Conservation (phyloP, 2,113 vertebrate genomes). For the Alosa alosa region DNA sequence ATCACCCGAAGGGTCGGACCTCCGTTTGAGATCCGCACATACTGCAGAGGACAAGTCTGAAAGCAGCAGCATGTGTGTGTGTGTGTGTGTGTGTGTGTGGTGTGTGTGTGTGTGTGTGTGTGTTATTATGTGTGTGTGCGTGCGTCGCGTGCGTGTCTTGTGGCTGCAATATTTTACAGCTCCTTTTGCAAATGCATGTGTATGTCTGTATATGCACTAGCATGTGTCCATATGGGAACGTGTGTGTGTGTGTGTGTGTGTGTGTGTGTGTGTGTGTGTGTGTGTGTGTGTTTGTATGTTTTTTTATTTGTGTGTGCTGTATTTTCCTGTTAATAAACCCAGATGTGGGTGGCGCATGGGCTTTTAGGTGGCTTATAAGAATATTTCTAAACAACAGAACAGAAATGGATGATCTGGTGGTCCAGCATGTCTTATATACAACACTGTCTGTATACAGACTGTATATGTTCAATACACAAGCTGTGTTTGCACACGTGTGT, state of each 20-base stretch:
- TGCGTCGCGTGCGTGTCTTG: too few relatives aligned
- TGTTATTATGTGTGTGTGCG: too few relatives aligned
- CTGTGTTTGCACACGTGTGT: constrained; percentile 14
- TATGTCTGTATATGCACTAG: too few relatives aligned
- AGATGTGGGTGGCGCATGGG: constrained; percentile 13
- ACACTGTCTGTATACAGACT: neutral
- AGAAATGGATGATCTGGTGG: neutral
- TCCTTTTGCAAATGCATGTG: too few relatives aligned
- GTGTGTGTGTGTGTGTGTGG: too few relatives aligned
- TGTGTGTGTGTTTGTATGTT: neutral
- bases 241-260: neutral
- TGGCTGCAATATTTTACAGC: too few relatives aligned
- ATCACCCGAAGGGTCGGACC: too few relatives aligned
- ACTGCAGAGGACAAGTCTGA: too few relatives aligned
- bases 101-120: too few relatives aligned
- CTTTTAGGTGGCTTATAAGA: constrained; percentile 1
- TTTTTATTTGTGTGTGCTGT: constrained; percentile 14
- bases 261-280: neutral
- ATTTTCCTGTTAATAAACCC: constrained; percentile 22
- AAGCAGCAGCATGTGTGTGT: too few relatives aligned
- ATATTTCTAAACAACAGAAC: neutral
- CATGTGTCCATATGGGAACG: neutral
- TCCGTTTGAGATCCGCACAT: too few relatives aligned
- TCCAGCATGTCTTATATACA: neutral
- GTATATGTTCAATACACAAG: constrained; percentile 10